Conservation (phyloP, 2,113 vertebrate species). For the Glaucomys volans region DNA sequence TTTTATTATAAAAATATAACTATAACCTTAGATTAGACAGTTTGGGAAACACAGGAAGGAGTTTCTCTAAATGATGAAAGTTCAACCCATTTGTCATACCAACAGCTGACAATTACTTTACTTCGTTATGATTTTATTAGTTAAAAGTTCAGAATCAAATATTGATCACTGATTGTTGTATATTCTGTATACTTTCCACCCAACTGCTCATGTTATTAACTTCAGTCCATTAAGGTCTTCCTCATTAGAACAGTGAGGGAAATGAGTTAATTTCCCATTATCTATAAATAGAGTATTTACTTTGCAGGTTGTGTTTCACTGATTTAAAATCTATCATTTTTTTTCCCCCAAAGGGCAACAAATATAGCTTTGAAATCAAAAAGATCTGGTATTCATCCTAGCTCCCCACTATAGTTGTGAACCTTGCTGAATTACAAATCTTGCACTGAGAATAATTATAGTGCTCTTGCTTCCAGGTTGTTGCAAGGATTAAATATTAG, state of each 20-base stretch:
- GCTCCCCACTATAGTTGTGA: not conserved
- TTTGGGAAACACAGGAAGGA: not conserved
- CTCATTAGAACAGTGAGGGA: not conserved
- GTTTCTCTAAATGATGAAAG: not conserved
- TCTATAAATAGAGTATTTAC: not conserved
- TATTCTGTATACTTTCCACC: not conserved
- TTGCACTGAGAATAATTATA: not conserved
- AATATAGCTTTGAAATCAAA: not conserved
- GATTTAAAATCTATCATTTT: not conserved
- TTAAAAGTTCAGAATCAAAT: constrained; percentile 4
- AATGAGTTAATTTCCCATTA: not conserved
- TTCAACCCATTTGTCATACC: not conserved
- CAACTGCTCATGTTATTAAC: not conserved
- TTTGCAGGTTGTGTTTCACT: not conserved
- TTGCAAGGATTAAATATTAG: not conserved
- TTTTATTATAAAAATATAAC: not conserved
- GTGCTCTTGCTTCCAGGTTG: not conserved
- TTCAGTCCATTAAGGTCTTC: not conserved
- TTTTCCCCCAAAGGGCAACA: not conserved
- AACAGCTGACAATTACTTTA: not conserved
- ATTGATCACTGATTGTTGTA: not conserved
- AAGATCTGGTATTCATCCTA: not conserved
- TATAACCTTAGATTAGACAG: not conserved
- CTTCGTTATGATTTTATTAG: constrained; percentile 28
- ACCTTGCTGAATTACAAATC: not conserved